Evolutionary conservation across 2,113 vertebrate species (phyloP).

Genomic region (Sapajus apella): DNA sequence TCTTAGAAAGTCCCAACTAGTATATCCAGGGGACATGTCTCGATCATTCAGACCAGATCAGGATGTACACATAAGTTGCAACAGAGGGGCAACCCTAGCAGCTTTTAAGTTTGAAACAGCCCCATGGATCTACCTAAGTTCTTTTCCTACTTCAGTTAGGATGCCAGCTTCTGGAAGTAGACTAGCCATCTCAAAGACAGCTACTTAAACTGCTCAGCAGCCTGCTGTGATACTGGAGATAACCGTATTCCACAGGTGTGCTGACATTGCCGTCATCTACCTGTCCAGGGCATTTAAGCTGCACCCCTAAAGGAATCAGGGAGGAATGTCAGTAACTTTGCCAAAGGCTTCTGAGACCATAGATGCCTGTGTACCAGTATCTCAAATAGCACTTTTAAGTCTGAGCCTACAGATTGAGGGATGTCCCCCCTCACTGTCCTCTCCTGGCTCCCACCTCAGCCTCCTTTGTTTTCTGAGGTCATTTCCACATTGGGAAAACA

Average conservation of each 20-base stretch:
- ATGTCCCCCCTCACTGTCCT: not conserved
- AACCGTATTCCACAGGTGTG: not conserved
- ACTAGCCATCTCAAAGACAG: not conserved
- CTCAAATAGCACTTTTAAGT: no score
- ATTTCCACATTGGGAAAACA: not conserved
- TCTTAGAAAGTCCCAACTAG: not conserved
- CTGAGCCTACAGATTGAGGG: not conserved
- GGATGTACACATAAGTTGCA: not conserved
- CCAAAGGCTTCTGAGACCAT: no score
- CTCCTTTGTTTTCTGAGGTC: not conserved
- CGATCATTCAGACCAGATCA: not conserved
- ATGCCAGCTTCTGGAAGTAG: no score
- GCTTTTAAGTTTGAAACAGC: not conserved
- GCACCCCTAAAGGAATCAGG: not conserved
- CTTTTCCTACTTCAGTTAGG: not conserved
- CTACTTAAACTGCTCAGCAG: no score
- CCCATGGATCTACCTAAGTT: accelerated
- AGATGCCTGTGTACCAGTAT: no score
- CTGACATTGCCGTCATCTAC: not conserved
- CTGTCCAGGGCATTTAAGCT: not conserved
- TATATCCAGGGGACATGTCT: no score
- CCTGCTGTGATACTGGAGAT: not conserved
- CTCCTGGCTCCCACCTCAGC: no score
- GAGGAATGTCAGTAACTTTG: not conserved
- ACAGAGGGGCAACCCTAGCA: no score